Evolutionary conservation across 2,888 invertebrate genomes (phyloP), one percentile per base, ranked within the genome.

Genomic region (Sesia bembeciformis): DNA sequence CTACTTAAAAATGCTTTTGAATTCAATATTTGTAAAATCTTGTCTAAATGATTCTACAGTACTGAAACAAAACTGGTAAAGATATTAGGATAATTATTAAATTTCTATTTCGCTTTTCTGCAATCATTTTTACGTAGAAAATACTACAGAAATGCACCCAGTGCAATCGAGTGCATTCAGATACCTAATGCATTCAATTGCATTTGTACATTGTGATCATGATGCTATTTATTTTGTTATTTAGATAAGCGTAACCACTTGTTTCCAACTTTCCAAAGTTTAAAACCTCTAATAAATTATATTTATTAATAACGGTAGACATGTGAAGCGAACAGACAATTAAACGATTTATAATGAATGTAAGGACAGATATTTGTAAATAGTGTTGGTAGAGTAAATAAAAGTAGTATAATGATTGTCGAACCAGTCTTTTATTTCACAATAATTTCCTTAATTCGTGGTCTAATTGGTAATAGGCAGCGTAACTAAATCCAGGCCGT

Each of bases 381-480:
- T 88, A 87, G 66, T 72, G n/a, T 75, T 71, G 72, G 76, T 83
- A 84, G 79, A 68, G 77, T 79, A 81, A 83, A 80, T 81, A 81
- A 78, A 76, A 65, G 77, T 84, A 84, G 84, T 78, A 76, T 80
- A 81, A 86, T 83, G 84, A 84, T 86, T 84, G 83, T 84, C 76
- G 80, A 82, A 72, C 67, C 53, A 60, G 62, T 62, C 62, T 82
- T 81, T 84, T 75, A 73, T 76, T 81, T 69, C 40, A 23, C 6
- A 8, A 49, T 6, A 49, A 23, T 49, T 23, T 23, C 23, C 23
- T 5, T 49, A 49, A 49, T 7, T n/a, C 5, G 49, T 49, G 49
- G 7, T 42, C 42, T 58, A 62, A 53, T 68, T 65, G 40, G 53
- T 53, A 40, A 78, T 57, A 5, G 68, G 67, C 6, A 77, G 59